phyloP scores from a whole-genome alignment of 2,113 vertebrate genomes.

The Elachura formosa region DNA sequence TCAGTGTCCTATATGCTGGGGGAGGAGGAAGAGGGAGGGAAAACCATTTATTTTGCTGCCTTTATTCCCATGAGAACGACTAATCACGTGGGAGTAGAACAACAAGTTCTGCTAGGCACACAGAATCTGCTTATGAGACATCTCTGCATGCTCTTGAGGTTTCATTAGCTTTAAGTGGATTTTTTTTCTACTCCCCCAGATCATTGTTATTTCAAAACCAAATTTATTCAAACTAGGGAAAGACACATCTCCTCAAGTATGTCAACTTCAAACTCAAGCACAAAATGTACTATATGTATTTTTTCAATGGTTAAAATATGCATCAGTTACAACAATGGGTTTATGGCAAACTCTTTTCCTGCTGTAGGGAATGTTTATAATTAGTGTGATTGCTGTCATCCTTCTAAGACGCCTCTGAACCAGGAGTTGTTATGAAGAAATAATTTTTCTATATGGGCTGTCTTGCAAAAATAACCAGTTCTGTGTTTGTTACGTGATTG shows the following conservation, averaged over 20 bases:
- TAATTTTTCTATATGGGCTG: background rate
- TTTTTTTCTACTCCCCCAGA: slow-evolving; percentile 51
- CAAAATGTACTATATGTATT: background rate
- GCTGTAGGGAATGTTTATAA: background rate
- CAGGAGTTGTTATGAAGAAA: background rate
- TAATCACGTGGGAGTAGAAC: slow-evolving; percentile 56
- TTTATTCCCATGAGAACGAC: slow-evolving; percentile 41
- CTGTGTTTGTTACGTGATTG: background rate
- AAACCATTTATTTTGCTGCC: slow-evolving; percentile 1
- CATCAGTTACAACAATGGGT: background rate
- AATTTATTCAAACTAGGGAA: slow-evolving; percentile 47
- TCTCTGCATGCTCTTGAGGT: slow-evolving; percentile 49
- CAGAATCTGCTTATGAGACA: slow-evolving; percentile 47
- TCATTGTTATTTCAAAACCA: slow-evolving; percentile 55
- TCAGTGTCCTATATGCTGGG: background rate
- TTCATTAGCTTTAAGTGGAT: slow-evolving; percentile 47
- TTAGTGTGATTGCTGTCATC: slow-evolving; percentile 3
- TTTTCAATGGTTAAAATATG: background rate
- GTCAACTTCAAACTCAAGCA: background rate
- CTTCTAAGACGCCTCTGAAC: background rate
- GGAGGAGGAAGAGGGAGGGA: background rate
- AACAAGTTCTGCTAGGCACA: slow-evolving; percentile 57
- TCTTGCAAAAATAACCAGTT: slow-evolving; percentile 9
- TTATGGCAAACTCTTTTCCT: background rate
- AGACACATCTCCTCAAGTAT: background rate